A percentile compares a stretch with the other conserved stretches of the same genome.
Conservation (phyloP, 2,113 vertebrate species). For the Atrichornis clamosus region DNA sequence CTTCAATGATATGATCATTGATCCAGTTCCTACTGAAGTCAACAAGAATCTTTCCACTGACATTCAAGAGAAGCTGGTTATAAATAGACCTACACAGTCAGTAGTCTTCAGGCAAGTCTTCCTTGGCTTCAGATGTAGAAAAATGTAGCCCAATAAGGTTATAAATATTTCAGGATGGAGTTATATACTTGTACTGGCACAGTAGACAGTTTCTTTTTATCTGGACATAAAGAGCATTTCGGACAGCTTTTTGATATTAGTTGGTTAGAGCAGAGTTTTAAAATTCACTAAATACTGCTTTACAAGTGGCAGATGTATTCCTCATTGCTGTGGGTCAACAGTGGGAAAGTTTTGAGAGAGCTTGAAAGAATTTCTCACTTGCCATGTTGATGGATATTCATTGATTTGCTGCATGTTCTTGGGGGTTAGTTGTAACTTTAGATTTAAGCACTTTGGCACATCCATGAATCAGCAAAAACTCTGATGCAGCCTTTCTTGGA, state of each 20-base stretch:
- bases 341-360: not conserved
- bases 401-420: not conserved
- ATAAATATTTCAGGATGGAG: conserved; percentile 22
- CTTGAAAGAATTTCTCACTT: not conserved
- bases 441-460: not conserved
- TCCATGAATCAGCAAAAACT: not conserved
- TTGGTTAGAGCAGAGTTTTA: not conserved
- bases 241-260: not conserved
- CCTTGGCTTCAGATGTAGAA: not conserved
- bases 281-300: not conserved
- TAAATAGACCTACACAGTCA: not conserved
- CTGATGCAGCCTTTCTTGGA: not conserved
- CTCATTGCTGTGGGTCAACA: not conserved
- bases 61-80: not conserved
- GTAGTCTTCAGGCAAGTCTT: not conserved
- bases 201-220: not conserved
- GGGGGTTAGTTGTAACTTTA: not conserved
- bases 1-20: not conserved
- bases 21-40: not conserved
- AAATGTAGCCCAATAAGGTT: not conserved
- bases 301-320: not conserved
- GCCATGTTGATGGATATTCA: not conserved
- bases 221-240: not conserved
- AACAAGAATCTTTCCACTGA: not conserved
- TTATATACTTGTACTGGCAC: not conserved